Conservation (phyloP, 2,113 vertebrate species). For the Mystacornis crossleyi region DNA sequence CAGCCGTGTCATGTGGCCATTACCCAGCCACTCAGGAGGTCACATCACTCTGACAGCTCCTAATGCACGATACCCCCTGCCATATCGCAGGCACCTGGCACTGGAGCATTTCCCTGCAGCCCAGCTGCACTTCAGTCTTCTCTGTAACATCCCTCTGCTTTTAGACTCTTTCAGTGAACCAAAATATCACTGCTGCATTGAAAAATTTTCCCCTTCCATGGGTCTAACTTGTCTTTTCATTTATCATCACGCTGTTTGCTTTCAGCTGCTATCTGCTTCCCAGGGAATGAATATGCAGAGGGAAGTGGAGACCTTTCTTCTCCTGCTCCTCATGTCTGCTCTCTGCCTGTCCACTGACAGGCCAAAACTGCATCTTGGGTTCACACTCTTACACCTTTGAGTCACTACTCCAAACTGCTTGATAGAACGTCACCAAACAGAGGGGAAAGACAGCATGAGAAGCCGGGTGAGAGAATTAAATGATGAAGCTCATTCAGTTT, state of each 20-base stretch:
- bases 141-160: background rate
- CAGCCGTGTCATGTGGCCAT: rapidly evolving
- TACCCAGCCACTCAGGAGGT: background rate
- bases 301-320: background rate
- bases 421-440: background rate
- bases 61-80: background rate
- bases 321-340: background rate
- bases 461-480: background rate
- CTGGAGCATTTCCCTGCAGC: background rate
- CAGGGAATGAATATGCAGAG: background rate
- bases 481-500: background rate
- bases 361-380: background rate
- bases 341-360: background rate
- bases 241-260: background rate
- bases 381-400: background rate
- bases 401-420: background rate
- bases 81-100: background rate
- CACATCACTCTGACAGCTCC: background rate
- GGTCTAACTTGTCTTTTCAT: background rate
- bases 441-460: background rate
- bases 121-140: background rate
- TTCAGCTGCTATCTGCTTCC: background rate
- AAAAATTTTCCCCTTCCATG: background rate
- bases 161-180: background rate
- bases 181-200: background rate